These are phyloP conservation scores for Harpalus rubripes DNA, from an alignment of 2,888 invertebrate genomes.

Conservation along the genomic window DNA sequence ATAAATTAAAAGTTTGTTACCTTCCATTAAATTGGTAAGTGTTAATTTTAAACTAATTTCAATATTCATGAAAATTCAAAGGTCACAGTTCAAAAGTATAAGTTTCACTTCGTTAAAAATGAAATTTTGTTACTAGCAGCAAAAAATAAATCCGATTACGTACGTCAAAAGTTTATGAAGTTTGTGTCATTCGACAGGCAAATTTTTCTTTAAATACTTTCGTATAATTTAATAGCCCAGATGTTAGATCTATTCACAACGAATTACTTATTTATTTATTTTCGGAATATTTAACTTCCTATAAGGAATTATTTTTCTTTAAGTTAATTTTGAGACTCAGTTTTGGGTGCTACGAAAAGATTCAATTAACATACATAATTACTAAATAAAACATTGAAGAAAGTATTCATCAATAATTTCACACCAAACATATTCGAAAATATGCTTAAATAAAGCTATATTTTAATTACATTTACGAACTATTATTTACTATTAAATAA, in stretches of 20 bases:
- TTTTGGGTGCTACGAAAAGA: not conserved
- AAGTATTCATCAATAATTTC: not conserved
- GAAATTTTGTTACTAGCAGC: conserved; percentile 29
- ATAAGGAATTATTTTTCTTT: not conserved
- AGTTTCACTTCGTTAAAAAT: conserved; percentile 42
- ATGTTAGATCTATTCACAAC: not conserved
- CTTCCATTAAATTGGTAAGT: not conserved
- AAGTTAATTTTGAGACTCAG: not conserved
- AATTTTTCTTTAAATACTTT: conserved; percentile 33
- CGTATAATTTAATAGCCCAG: conserved; percentile 16
- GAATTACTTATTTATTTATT: not conserved
- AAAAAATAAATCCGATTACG: conserved; percentile 36
- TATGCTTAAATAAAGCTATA: too few species aligned
- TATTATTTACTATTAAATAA: too few species aligned
- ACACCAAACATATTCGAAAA: not conserved
- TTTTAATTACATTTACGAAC: too few species aligned
- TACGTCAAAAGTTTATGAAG: conserved; percentile 37
- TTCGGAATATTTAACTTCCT: not conserved
- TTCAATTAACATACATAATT: not conserved
- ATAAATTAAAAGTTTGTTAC: not conserved
- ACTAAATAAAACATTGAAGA: not conserved
- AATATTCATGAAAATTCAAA: conserved; percentile 28
- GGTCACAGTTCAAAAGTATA: conserved; percentile 35
- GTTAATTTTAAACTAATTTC: conserved; percentile 37
- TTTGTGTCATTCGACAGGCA: conserved; percentile 1